A percentile compares a stretch with the other conserved stretches of the same genome.
These are phyloP conservation scores for Ceriagrion tenellum DNA, from an alignment of 2,888 invertebrate genomes.

Conservation along the genomic window DNA sequence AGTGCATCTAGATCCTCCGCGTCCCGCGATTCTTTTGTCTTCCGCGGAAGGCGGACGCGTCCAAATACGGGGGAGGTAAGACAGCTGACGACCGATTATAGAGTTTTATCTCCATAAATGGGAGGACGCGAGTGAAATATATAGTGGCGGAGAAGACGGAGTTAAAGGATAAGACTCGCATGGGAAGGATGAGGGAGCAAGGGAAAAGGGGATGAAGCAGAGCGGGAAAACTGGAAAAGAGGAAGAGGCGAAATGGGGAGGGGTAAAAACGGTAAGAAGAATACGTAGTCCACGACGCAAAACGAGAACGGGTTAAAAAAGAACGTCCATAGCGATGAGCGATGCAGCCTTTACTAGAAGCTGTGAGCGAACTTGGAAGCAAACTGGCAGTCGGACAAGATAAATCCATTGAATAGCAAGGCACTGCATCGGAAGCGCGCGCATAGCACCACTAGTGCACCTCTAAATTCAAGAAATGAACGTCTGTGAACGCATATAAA, in stretches of 20 bases:
- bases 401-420: not conserved
- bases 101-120: conserved; percentile 54
- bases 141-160: not conserved
- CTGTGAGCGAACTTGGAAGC: not conserved
- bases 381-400: not conserved
- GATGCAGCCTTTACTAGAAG: not conserved
- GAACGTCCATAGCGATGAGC: not conserved
- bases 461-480: too few species aligned
- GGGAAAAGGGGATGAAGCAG: not conserved
- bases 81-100: conserved; percentile 65
- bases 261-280: not conserved
- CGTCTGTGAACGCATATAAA: too few species aligned
- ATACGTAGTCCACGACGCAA: not conserved
- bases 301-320: not conserved
- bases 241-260: not conserved
- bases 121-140: conserved; percentile 35
- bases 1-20: conserved; percentile 15
- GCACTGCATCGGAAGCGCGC: not conserved
- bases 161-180: not conserved
- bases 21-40: conserved; percentile 55
- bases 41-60: conserved; percentile 45
- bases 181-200: not conserved
- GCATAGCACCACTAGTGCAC: not conserved
- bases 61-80: conserved; percentile 50
- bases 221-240: too few species aligned